Percentiles rank a stretch among this genome's conserved stretches.
Conservation (phyloP, 2,113 vertebrate species). For the Siniperca chuatsi region DNA sequence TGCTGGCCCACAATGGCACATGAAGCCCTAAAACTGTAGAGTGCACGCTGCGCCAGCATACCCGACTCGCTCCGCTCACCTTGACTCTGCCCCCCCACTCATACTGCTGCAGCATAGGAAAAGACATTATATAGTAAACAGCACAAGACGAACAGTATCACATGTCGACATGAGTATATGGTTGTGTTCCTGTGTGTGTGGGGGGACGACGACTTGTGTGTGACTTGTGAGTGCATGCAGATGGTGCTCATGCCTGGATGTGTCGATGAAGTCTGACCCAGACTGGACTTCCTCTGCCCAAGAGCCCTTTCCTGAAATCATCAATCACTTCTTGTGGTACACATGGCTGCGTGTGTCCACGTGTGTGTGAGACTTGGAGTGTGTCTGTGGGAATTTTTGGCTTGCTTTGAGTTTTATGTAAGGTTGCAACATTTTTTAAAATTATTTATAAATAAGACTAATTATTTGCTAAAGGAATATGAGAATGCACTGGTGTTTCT, state of each 20-base stretch:
- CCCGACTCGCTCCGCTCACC: constrained; percentile 47
- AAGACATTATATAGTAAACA: constrained; percentile 59
- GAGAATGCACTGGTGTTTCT: not conserved
- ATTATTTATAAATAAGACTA: not conserved
- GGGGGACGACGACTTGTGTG: constrained; percentile 11
- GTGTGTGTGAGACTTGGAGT: not conserved
- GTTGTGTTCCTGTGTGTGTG: constrained; percentile 25
- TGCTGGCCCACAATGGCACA: constrained; percentile 59
- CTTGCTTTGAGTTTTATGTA: not conserved
- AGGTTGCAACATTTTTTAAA: not conserved
- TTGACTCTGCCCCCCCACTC: constrained; percentile 34
- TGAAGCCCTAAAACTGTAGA: constrained; percentile 49
- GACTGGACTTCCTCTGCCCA: constrained; percentile 81
- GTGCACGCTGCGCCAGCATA: constrained; percentile 23
- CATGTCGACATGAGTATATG: constrained; percentile 42
- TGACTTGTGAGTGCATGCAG: constrained; percentile 74
- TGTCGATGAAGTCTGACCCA: constrained; percentile 75
- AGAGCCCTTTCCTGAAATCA: constrained; percentile 80
- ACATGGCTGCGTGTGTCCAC: constrained; percentile 19
- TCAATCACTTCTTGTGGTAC: constrained; percentile 75
- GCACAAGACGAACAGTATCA: constrained; percentile 50
- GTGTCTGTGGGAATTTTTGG: not conserved
- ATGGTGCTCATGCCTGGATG: constrained; percentile 68
- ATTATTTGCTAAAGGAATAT: not conserved
- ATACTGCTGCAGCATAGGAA: constrained; percentile 24